Evolutionary conservation across 2,113 vertebrate species (phyloP).

Genomic region (Muntiacus muntjak): DNA sequence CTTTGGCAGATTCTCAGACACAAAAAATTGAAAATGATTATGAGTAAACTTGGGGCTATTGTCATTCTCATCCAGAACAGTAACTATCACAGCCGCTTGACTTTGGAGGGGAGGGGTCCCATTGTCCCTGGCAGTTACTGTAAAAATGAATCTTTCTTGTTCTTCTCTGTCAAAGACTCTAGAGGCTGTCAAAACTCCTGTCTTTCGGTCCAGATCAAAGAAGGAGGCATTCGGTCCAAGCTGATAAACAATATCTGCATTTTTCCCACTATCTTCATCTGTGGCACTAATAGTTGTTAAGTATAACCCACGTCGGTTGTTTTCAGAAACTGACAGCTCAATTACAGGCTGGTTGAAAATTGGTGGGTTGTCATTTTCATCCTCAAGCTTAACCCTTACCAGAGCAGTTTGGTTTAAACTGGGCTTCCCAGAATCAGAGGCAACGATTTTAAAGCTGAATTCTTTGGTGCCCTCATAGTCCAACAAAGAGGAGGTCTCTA

Average conservation of each 20-base stretch:
- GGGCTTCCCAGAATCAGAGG: slow-evolving; percentile 97
- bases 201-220: slow-evolving; percentile 98
- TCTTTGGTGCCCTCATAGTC: slow-evolving; percentile 99
- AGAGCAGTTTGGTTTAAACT: slow-evolving; percentile 98
- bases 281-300: slow-evolving; percentile 97
- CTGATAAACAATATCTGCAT: slow-evolving; percentile 98
- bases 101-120: slow-evolving; percentile 97
- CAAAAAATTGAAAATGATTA: slow-evolving; percentile 99
- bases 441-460: slow-evolving; percentile 99
- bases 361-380: slow-evolving; percentile 99
- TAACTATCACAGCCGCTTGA: slow-evolving; percentile 97
- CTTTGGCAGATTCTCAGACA: slow-evolving; percentile 98
- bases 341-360: slow-evolving; percentile 99
- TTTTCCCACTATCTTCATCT: slow-evolving; percentile 98
- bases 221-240: slow-evolving; percentile 98
- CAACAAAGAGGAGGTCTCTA: slow-evolving; percentile 96
- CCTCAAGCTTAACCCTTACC: slow-evolving; percentile 96
- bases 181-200: slow-evolving; percentile 96
- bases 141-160: slow-evolving; percentile 97
- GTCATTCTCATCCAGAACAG: slow-evolving; percentile 97
- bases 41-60: slow-evolving; percentile 99
- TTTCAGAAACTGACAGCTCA: slow-evolving; percentile 97
- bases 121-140: slow-evolving; percentile 96
- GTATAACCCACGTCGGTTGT: slow-evolving; percentile 97
- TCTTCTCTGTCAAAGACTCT: slow-evolving; percentile 98